Evolutionary conservation across 1,140 invertebrate species (phyloP).

Genomic region (Cydia pomonella): DNA sequence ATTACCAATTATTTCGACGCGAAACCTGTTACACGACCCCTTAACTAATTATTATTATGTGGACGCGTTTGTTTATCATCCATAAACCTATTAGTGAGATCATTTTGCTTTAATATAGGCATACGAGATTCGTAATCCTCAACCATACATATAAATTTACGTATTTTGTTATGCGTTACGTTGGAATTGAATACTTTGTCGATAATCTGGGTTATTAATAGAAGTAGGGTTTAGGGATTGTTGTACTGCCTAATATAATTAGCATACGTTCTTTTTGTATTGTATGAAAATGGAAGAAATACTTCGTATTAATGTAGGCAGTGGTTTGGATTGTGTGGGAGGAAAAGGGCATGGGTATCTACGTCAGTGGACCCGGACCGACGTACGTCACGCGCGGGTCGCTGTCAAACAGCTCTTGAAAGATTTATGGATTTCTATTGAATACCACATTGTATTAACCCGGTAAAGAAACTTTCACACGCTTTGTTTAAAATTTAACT

Average conservation of each 20-base stretch:
- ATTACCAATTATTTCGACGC: slow-evolving; percentile 32
- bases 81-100: slow-evolving; percentile 16
- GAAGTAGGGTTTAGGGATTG: neutral
- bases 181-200: slow-evolving; percentile 4
- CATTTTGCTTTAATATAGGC: neutral
- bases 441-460: slow-evolving; percentile 36
- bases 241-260: neutral
- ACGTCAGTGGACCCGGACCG: slow-evolving; percentile 58
- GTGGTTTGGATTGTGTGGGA: slow-evolving; percentile 55
- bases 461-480: slow-evolving; percentile 39
- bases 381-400: slow-evolving; percentile 14
- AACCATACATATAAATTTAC: neutral
- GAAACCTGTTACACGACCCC: slow-evolving; percentile 60
- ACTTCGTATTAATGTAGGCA: slow-evolving; percentile 4
- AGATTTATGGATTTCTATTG: neutral
- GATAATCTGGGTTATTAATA: slow-evolving; percentile 23
- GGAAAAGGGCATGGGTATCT: slow-evolving; percentile 67
- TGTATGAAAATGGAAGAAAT: neutral
- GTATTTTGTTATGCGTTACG: slow-evolving; percentile 21
- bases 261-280: neutral
- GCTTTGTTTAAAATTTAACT: too few species aligned
- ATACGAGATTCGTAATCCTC: neutral
- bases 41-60: slow-evolving; percentile 53
- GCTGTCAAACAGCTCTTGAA: slow-evolving; percentile 3
- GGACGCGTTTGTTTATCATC: slow-evolving; percentile 53